Conservation (phyloP, 1,140 invertebrate genomes). For the Laupala kohalensis region DNA sequence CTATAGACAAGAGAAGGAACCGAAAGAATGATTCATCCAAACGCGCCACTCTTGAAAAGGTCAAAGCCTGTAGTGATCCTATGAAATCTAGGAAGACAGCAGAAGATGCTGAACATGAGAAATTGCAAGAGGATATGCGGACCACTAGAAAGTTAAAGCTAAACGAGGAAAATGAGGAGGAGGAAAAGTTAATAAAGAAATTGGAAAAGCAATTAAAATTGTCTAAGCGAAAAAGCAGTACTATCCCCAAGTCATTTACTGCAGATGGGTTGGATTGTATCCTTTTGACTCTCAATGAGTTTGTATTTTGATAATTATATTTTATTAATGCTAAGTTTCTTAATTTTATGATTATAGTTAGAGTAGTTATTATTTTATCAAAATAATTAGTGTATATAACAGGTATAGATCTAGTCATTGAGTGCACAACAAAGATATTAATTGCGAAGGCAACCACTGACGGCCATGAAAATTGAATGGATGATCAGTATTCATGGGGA, state of each 20-base stretch:
- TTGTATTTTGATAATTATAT: no score
- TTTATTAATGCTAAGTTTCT: no score
- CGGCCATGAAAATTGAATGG: no score
- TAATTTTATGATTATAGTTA: no score
- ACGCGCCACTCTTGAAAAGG: neutral
- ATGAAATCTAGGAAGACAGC: neutral
- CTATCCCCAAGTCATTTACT: neutral
- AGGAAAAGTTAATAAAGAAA: neutral
- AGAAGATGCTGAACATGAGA: neutral
- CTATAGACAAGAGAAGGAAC: neutral
- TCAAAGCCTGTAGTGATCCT: neutral
- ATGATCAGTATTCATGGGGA: no score
- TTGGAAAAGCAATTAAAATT: neutral
- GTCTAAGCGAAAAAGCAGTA: neutral
- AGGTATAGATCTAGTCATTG: no score
- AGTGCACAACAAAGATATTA: no score
- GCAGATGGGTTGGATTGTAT: neutral
- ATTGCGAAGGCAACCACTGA: no score
- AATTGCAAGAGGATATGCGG: neutral
- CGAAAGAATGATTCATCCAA: neutral
- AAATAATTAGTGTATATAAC: no score
- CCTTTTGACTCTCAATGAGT: neutral
- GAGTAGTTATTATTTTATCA: no score
- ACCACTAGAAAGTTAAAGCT: neutral
- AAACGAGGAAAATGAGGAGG: neutral